Evolutionary conservation across 2,113 vertebrate genomes (phyloP), one percentile per base, ranked within the genome.

Genomic region (Eidolon helvum): DNA sequence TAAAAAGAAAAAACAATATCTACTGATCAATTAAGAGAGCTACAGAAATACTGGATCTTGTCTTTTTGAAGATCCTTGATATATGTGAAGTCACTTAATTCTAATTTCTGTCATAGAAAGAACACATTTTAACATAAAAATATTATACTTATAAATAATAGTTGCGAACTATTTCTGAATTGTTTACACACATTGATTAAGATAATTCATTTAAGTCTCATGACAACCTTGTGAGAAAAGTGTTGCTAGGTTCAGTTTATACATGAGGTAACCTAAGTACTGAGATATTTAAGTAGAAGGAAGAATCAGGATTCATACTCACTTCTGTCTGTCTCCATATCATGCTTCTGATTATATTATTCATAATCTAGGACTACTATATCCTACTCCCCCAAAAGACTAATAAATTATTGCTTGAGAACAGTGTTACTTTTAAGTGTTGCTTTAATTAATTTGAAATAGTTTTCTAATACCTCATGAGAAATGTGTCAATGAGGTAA

Each of bases 71-170:
- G 22, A 48, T 77, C 22, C 35, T 91, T 48, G 82, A 87, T 26
- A 85, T 40, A 63, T 26, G 5, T 78, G 33, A 94, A 80, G 68
- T 78, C 21, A 61, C 53, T 75, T 72, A 43, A 57, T 74, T 10
- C 10, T 35, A 82, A 33, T 84, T 85, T 95, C 77, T 65, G 7
- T 78, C 35, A 90, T 30, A 87, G 33, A 83, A 90, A 10, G 11
- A 77, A 69, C 66, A 59, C 12, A 95, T 61, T 55, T 94, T 90
- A 71, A 79, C 18, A 82, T 53, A 85, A 93, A 95, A 33, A 68
- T 12, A 69, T 45, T 95, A 55, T 26, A 91, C 8, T 72, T n/a
- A 66, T 79, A 92, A 85, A 87, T 28, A 94, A 33, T 45, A 94
- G 61, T 26, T 69, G 55, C 35, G 48, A 10, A 38, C 53, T 63